Base-by-base conservation (phyloP, 2,888 invertebrate genomes). In the Chymomyza fuscimana region DNA sequence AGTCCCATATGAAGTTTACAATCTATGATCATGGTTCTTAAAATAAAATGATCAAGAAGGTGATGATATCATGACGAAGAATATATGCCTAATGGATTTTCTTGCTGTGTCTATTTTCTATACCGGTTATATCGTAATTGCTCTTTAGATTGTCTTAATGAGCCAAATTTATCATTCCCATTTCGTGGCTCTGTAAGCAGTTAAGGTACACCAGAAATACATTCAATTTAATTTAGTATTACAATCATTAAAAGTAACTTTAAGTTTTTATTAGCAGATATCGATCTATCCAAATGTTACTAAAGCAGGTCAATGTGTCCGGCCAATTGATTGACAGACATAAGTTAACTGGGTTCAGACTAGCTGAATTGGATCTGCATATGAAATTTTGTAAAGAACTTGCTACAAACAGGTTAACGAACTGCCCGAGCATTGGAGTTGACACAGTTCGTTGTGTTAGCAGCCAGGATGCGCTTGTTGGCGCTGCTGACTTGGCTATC, bases 311-410 rank as follows among this genome's bases (percentile, higher is more conserved):
- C 72, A 76, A 50, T 25, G 52, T 51, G 60, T 50, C 65, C 52
- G 22, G n/a, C 51, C 59, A 51, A 54, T 46, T 63, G 66, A 40
- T 12, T 56, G 68, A 56, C 65, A 66, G 66, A 50, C 61, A 32
- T 59, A 16, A 61, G 65, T 69, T 76, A 54, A 56, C 63, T 59
- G 71, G 66, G 86, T 76, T 76, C 74, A 65, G 73, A 73, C 72
- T 70, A 77, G 80, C 79, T 86, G 82, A 86, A 86, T 86, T 87
- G 81, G 81, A 82, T 84, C 80, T 86, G 86, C 86, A 86, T 87
- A 78, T 54, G 63, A 63, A 82, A 83, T 80, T 76, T 68, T 58
- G 67, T 62, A 25, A n/a, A 15, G 51, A 46, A 59, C 68, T 52
- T 29, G 52, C 58, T 52, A 59, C 65, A 56, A 51, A 40, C 63